Evolutionary conservation across 2,113 vertebrate genomes (phyloP).

Genomic region (Haemorhous mexicanus): DNA sequence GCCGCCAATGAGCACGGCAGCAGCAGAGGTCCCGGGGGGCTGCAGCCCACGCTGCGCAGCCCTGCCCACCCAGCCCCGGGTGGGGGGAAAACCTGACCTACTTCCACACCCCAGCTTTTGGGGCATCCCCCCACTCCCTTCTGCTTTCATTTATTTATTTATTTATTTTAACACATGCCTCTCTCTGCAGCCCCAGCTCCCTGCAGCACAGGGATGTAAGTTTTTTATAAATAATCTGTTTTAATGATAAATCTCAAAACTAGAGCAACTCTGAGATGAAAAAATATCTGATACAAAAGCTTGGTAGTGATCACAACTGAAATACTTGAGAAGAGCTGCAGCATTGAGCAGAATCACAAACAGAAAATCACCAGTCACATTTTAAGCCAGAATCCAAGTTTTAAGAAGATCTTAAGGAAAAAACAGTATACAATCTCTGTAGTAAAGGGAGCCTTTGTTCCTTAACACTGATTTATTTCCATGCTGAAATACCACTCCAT

Average conservation of each 20-base stretch:
- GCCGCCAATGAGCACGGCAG: constrained; percentile 63
- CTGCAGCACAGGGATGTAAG: neutral
- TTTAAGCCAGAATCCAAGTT: neutral
- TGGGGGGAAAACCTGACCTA: constrained; percentile 49
- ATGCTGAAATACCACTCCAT: neutral
- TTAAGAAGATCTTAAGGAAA: neutral
- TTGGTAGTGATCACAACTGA: neutral
- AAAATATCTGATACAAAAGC: neutral
- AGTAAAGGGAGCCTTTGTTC: constrained; percentile 7
- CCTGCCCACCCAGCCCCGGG: constrained; percentile 23
- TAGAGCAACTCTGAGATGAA: neutral
- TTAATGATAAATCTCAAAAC: neutral
- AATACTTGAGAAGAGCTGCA: neutral
- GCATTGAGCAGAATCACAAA: neutral
- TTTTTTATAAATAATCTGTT: neutral
- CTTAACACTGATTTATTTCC: neutral
- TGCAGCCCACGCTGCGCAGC: constrained; percentile 40
- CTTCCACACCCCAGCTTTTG: constrained; percentile 19
- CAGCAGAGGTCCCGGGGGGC: constrained; percentile 59
- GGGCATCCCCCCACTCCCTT: neutral
- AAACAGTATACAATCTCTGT: neutral
- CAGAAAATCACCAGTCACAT: neutral
- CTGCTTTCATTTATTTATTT: neutral
- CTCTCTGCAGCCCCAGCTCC: neutral
- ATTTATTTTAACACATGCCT: neutral